Percentiles rank a stretch among this genome's conserved stretches.
Evolutionary conservation across 2,113 vertebrate species (phyloP).

Genomic region (Scytalopus superciliaris): DNA sequence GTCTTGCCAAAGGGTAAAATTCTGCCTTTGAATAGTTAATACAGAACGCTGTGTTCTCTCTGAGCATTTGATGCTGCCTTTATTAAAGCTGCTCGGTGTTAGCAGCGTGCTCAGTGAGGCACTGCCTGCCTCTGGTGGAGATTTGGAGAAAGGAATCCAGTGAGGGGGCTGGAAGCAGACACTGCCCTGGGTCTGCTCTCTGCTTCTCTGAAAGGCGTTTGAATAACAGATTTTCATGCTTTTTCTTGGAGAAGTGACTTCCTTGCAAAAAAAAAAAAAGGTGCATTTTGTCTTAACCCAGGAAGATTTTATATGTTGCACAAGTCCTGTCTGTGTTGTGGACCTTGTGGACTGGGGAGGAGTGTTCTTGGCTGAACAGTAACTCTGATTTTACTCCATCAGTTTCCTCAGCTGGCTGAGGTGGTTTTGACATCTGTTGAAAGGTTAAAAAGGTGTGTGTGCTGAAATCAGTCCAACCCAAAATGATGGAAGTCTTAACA

Average conservation of each 20-base stretch:
- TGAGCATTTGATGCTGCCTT: neutral
- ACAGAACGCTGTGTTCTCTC: neutral
- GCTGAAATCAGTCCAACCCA: neutral
- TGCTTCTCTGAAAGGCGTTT: neutral
- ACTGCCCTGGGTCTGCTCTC: neutral
- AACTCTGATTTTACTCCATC: neutral
- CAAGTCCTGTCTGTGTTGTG: neutral
- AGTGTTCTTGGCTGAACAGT: neutral
- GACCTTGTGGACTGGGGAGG: neutral
- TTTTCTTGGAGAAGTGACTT: neutral
- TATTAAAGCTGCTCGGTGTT: neutral
- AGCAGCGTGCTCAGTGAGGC: neutral
- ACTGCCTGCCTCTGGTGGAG: neutral
- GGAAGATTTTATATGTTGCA: neutral
- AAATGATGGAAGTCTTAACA: neutral
- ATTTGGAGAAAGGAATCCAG: neutral
- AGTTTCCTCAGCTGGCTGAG: neutral
- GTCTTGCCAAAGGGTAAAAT: neutral
- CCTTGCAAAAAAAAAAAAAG: neutral
- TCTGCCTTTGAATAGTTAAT: neutral
- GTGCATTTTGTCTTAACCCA: neutral
- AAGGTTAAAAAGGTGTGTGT: neutral
- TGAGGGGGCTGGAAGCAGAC: neutral
- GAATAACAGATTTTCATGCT: neutral
- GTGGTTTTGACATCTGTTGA: neutral